phyloP scores from a whole-genome alignment of 53 echinoderm and acorn worm species.

The Holothuria leucospilota region DNA sequence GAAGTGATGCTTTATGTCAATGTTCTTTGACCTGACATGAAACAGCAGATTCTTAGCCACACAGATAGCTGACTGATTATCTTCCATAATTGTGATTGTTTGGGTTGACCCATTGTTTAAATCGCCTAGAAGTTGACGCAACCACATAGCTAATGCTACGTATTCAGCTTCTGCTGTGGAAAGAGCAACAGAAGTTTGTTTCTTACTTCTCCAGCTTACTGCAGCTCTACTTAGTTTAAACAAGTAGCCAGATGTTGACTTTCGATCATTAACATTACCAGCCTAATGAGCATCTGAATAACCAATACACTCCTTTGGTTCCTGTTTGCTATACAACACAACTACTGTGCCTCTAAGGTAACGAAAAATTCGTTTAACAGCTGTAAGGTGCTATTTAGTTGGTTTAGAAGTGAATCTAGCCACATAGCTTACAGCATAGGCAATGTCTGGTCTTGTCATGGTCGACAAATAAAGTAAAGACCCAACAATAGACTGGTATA shows the following conservation, averaged over 20 bases:
- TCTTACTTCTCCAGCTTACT: no score
- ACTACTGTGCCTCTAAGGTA: slow-evolving; percentile 8
- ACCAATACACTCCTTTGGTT: not conserved
- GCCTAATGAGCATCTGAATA: slow-evolving; percentile 12
- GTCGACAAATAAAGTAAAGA: slow-evolving; percentile 2
- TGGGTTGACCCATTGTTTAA: not conserved
- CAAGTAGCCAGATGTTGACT: slow-evolving; percentile 10
- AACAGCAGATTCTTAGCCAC: slow-evolving; percentile 5
- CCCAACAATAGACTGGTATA: slow-evolving; percentile 23
- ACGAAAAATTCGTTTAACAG: slow-evolving; percentile 16
- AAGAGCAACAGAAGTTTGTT: no score
- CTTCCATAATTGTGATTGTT: no score
- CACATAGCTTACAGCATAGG: slow-evolving; percentile 20
- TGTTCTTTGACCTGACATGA: not conserved
- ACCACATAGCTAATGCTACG: not conserved
- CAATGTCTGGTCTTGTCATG: slow-evolving; percentile 27
- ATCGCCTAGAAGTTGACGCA: not conserved
- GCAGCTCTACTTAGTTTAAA: no score
- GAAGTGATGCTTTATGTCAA: not conserved
- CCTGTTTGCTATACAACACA: not conserved
- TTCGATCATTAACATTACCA: slow-evolving; percentile 14
- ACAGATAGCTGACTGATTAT: not conserved
- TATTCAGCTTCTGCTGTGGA: not conserved
- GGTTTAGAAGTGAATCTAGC: slow-evolving; percentile 18
- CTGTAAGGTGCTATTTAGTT: no score